Percentiles rank a stretch among this genome's conserved stretches.
Conservation (phyloP, 2,113 vertebrate genomes). For the Apodemus speciosus region DNA sequence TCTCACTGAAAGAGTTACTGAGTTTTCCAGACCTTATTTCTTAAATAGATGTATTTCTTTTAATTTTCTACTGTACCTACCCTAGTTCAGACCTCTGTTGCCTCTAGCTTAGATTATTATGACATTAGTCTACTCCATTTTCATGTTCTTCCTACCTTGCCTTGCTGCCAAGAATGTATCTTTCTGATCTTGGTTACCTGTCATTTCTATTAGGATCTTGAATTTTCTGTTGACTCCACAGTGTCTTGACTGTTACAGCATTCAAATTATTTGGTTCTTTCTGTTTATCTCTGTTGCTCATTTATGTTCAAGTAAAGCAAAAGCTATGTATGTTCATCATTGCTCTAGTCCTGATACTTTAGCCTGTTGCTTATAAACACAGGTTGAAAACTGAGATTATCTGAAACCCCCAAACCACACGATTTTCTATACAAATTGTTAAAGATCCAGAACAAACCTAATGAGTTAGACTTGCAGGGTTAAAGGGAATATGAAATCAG, state of each 20-base stretch:
- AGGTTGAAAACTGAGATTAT: neutral
- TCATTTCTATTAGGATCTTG: neutral
- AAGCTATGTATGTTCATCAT: neutral
- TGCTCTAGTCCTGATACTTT: neutral
- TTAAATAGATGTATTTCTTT: neutral
- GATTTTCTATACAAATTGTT: neutral
- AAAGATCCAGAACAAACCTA: neutral
- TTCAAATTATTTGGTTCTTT: neutral
- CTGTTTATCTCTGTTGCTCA: neutral
- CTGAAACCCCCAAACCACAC: neutral
- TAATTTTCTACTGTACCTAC: neutral
- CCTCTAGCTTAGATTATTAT: neutral
- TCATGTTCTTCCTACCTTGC: neutral
- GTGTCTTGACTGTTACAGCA: neutral
- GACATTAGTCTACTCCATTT: neutral
- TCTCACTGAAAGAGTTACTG: neutral
- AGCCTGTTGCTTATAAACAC: neutral
- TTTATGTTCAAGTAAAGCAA: neutral
- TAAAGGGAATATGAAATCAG: neutral
- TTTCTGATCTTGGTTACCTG: neutral
- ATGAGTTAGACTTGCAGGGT: neutral
- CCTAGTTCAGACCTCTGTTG: neutral
- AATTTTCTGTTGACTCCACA: neutral
- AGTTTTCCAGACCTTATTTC: neutral
- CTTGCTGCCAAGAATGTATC: neutral